These are phyloP conservation scores for Muscidifurax raptorellus DNA, from an alignment of 1,140 invertebrate species.

Conservation along the genomic window DNA sequence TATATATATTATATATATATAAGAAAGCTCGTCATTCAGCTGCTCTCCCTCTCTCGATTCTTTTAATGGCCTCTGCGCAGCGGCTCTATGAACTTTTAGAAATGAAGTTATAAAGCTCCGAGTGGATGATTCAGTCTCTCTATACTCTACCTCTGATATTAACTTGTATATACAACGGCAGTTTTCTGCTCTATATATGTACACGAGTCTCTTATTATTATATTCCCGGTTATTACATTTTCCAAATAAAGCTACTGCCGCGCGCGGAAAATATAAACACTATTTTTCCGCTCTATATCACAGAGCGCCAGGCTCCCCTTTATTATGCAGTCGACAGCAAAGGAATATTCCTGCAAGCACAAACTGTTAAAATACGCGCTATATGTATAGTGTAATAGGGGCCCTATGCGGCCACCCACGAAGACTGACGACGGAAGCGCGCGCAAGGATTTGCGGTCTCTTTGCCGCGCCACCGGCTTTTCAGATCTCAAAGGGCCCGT, in stretches of 20 bases:
- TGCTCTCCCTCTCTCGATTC: neutral
- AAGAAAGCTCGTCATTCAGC: neutral
- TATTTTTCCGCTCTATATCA: neutral
- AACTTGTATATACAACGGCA: neutral
- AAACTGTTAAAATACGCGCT: neutral
- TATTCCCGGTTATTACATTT: neutral
- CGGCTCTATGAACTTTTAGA: neutral
- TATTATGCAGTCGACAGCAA: neutral
- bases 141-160: neutral
- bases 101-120: neutral
- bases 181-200: neutral
- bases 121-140: neutral
- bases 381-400: neutral
- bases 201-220: neutral
- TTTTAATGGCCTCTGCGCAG: neutral
- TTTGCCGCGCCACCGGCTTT: neutral
- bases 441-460: neutral
- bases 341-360: neutral
- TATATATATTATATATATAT: neutral
- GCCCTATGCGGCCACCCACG: neutral
- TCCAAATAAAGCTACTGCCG: neutral
- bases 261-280: neutral
- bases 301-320: too few species aligned
- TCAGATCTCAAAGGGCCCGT: neutral
- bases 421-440: neutral